Evolutionary conservation across 2,888 invertebrate genomes (phyloP), one percentile per base, ranked within the genome.

Genomic region (Rhabditoides inermis): DNA sequence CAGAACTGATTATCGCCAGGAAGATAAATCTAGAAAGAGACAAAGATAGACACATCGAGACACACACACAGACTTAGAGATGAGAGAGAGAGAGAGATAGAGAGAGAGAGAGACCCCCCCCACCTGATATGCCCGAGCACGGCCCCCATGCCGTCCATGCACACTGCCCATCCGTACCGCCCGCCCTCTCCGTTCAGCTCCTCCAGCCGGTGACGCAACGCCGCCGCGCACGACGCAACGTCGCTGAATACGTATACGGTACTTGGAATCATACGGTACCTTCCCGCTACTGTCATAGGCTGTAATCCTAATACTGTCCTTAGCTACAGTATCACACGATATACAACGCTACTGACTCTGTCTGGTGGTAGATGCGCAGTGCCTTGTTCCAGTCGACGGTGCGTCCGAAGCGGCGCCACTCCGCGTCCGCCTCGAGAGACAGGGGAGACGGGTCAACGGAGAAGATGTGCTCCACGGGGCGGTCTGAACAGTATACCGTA

Each of bases 321-420:
- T n/a, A n/a, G n/a, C n/a, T n/a, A n/a, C n/a, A n/a, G n/a, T n/a
- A n/a, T n/a, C n/a, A n/a, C n/a, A n/a, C n/a, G n/a, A n/a, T n/a
- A n/a, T n/a, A n/a, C n/a, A n/a, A n/a, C n/a, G n/a, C n/a, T n/a
- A n/a, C n/a, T n/a, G n/a, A n/a, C 47, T 41, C 23, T 30, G 23
- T 6, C 23, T 46, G 25, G 52, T 68, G 64, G 58, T 66, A 69
- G 10, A 66, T 56, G 37, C 56, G 51, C 61, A 90, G 79, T 49
- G 90, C 92, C 52, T 84, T 79, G 62, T 87, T 83, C 81, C 91
- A 82, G 79, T 94, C 86, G 49, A 95, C 84, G 22, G 84, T 83
- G 55, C 86, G 84, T 58, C 83, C 83, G 61, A 87, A 82, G 58
- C 90, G 83, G 41, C 85, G 82, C 78, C 82, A 87, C 77, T 84